Evolutionary conservation across 2,113 vertebrate species (phyloP).

Genomic region (Cyanistes caeruleus): DNA sequence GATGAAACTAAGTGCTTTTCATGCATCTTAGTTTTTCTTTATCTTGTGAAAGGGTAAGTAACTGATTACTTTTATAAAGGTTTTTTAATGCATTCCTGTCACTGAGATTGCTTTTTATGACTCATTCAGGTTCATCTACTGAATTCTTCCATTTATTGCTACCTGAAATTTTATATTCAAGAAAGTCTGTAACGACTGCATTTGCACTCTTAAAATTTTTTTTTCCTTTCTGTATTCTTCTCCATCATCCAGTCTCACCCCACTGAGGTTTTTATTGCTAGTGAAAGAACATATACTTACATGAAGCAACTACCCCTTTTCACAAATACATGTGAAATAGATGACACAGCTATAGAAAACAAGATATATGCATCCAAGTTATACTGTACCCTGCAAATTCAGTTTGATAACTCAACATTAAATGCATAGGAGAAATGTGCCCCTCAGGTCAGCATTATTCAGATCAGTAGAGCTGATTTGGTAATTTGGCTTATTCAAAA

Average conservation of each 20-base stretch:
- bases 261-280: not conserved
- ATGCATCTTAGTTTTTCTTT: not conserved
- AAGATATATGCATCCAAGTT: not conserved
- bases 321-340: not conserved
- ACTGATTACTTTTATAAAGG: not conserved
- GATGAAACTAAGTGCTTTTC: not conserved
- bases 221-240: not conserved
- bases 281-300: not conserved
- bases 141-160: not conserved
- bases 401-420: not conserved
- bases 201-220: not conserved
- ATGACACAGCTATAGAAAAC: not conserved
- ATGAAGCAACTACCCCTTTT: not conserved
- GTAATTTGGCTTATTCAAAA: not conserved
- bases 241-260: not conserved
- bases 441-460: not conserved
- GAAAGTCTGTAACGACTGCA: not conserved
- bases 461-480: not conserved
- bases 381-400: not conserved
- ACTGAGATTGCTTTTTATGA: not conserved
- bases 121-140: not conserved
- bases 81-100: not conserved
- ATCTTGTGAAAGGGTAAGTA: not conserved
- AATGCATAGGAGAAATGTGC: not conserved
- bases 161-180: not conserved